These are phyloP conservation scores for Acrocephalus arundinaceus DNA, from an alignment of 2,113 vertebrate species.

Conservation along the genomic window DNA sequence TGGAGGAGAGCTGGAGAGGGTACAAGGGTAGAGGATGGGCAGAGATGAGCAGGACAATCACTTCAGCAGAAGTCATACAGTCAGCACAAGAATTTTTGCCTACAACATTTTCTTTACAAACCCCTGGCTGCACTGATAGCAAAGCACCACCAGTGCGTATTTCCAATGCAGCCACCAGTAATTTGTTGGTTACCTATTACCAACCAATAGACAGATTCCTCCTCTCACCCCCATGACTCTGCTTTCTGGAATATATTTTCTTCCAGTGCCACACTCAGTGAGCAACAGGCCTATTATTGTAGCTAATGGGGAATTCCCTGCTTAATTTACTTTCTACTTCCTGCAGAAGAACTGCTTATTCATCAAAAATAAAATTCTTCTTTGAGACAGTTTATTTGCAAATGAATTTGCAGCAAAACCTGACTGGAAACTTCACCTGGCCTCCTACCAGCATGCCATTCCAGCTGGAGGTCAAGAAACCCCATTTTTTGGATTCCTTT, in stretches of 20 bases:
- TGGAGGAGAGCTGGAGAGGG: background rate
- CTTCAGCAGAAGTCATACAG: background rate
- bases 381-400: background rate
- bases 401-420: background rate
- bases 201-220: background rate
- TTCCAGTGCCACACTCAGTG: background rate
- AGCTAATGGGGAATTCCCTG: background rate
- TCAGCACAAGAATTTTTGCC: background rate
- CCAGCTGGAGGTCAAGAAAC: background rate
- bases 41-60: accelerated
- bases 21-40: background rate
- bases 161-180: background rate
- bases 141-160: background rate
- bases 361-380: background rate
- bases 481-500: background rate
- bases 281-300: background rate
- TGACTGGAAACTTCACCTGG: background rate
- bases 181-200: background rate
- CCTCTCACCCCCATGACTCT: background rate
- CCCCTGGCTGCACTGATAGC: background rate
- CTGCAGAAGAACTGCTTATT: background rate
- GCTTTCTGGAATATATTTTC: background rate
- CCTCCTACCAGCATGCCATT: background rate
- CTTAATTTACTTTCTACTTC: background rate
- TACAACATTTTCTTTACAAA: background rate